phyloP scores from a whole-genome alignment of 2,888 invertebrate species.

The Sesia apiformis region DNA sequence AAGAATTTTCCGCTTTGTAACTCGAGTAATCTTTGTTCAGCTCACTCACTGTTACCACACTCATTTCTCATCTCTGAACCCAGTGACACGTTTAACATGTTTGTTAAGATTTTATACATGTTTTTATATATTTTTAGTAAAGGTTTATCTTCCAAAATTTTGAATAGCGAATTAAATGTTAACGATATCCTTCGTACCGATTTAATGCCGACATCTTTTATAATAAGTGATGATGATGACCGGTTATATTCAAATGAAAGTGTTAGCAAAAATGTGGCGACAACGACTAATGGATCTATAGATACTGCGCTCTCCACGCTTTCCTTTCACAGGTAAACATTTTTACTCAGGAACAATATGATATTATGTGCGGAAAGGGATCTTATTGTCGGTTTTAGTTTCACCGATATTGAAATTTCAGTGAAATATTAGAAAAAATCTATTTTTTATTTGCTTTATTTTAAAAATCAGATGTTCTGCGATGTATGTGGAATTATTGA shows the following conservation, averaged over 20 bases:
- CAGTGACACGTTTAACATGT: background rate
- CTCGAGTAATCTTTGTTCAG: constrained; percentile 41
- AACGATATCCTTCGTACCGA: constrained; percentile 81
- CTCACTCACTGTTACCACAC: constrained; percentile 9
- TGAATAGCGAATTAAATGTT: constrained; percentile 62
- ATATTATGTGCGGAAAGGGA: too few relatives aligned
- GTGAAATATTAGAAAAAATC: too few relatives aligned
- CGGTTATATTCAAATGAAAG: constrained; percentile 14
- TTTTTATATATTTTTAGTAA: constrained; percentile 5
- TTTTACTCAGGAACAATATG: too few relatives aligned
- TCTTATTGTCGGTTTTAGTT: too few relatives aligned
- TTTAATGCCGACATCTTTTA: constrained; percentile 79
- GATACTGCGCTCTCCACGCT: constrained; percentile 77
- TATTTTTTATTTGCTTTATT: too few relatives aligned
- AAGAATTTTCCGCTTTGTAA: constrained; percentile 62
- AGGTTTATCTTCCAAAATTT: constrained; percentile 15
- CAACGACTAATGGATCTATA: constrained; percentile 73
- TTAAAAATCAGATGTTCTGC: too few relatives aligned
- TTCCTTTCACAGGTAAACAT: constrained; percentile 78
- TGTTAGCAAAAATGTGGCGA: constrained; percentile 13
- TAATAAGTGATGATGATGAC: constrained; percentile 49
- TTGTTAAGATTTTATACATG: background rate
- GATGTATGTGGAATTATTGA: too few relatives aligned
- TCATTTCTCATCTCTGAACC: constrained; percentile 1
- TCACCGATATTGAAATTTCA: too few relatives aligned